Base-by-base conservation (phyloP, 2,888 invertebrate genomes). In the Drosophila prostipennis region DNA sequence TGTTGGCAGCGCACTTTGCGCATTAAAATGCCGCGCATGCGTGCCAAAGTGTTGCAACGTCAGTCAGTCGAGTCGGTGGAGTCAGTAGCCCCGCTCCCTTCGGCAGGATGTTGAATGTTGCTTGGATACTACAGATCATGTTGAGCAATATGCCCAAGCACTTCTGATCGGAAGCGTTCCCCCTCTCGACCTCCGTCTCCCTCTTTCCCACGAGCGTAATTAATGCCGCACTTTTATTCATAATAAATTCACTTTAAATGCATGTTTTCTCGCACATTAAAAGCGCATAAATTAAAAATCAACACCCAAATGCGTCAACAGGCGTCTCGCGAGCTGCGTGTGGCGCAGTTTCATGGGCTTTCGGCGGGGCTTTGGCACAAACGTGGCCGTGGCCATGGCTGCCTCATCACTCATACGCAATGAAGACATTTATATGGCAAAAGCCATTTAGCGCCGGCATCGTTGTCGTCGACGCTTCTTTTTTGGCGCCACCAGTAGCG, bases 21-120 rank as follows among this genome's bases (percentile, higher is more conserved):
- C 84, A 84, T 89, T 89, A 87, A 88, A 89, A 84, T 89, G 89
- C 84, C 86, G 82, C 88, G 48, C 89, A 83, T 83, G 83, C 83
- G 86, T 83, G 88, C 82, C 82, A 65, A 75, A 72, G 68, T 78
- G 82, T 89, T 80, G 82, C 89, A 79, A 74, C 60, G 71, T 65
- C 58, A 67, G 72, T 57, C 65, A 48, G 26, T 10, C 45, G 32
- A 19, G 10, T 19, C 19, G 2, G 19, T 19, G 1, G 19, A 19
- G 19, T 19, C 19, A 19, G 1, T 19, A 19, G 29, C 54, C 54
- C 48, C 42, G 49, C 43, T 59, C 43, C 60, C 60, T 51, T 37
- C 37, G 39, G 42, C 71, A 71, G 76, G 76, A 73, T 73, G 76
- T 70, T 53, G 70, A 7, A 73, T 75, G 76, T 70, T 53, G 70